phyloP scores from a whole-genome alignment of 2,888 invertebrate species.

The Amiota mariae region DNA sequence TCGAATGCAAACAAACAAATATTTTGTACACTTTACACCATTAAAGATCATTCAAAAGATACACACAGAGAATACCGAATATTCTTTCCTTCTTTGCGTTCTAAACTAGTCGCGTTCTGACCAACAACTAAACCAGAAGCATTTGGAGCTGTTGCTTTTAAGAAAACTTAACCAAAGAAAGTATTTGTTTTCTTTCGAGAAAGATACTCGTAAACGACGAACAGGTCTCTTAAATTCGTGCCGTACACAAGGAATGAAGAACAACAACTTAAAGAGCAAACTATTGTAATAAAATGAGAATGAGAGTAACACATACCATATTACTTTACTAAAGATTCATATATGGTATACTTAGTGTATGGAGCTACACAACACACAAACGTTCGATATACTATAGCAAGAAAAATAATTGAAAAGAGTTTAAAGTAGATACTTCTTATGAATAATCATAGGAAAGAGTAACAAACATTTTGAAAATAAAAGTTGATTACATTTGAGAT shows the following conservation, averaged over 20 bases:
- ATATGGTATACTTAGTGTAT: too few species aligned
- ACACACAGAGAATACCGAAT: background rate
- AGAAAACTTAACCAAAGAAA: conserved; percentile 49
- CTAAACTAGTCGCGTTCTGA: conserved; percentile 64
- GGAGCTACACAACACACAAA: too few species aligned
- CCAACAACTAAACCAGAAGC: conserved; percentile 50
- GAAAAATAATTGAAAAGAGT: too few species aligned
- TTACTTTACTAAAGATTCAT: too few species aligned
- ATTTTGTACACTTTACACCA: background rate
- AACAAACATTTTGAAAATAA: too few species aligned
- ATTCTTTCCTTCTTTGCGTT: conserved; percentile 44
- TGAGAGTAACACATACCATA: background rate
- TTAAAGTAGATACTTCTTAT: too few species aligned
- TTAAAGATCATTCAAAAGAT: background rate
- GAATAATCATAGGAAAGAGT: too few species aligned
- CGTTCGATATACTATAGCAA: too few species aligned
- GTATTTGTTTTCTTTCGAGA: conserved; percentile 7
- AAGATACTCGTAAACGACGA: too few species aligned
- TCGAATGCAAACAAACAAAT: conserved; percentile 12
- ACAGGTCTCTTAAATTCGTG: background rate
- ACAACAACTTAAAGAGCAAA: background rate
- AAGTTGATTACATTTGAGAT: too few species aligned
- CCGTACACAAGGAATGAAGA: background rate
- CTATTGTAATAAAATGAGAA: background rate
- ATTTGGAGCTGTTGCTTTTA: conserved; percentile 54